Base-by-base conservation (phyloP, 2,888 invertebrate species). In the Mycalesis mineus region DNA sequence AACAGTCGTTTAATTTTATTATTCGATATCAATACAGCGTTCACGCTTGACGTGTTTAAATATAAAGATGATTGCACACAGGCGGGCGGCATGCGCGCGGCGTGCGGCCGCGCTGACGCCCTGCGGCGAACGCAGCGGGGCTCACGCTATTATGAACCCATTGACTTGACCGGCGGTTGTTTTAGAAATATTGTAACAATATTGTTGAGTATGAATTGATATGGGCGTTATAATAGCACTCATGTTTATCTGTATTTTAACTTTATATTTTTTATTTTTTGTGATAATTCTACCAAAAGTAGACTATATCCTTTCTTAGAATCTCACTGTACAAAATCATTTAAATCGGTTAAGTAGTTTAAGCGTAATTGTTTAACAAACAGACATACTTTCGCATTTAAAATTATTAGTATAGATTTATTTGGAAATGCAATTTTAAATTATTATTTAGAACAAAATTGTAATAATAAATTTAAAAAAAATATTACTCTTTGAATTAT, bases 91-190 rank as follows among this genome's bases (percentile, higher is more conserved):
- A 70, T 75, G 80, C 74, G 65, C 60, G 67, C 61, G 66, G 67
- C 71, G 68, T 74, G 72, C 68, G 72, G 68, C 71, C 73, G 65
- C 77, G 72, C 77, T 73, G 68, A 67, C 58, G 69, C 70, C 81
- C 78, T 74, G 79, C 75, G 77, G 81, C 74, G 74, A 78, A 50
- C 63, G 52, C 66, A 59, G 66, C 63, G 58, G 66, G 66, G 54
- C 6, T 48, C 57, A 7, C 41, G 33, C 64, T 61, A 65, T 67
- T 66, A 65, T 64, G 57, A 57, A 61, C 57, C 61, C 63, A 61
- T 68, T 65, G 65, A 64, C 60, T 61, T 11, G 33, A 28, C 37
- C 55, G 36, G 31, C 55, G 41, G 52, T 57, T 57, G 55, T 55
- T 50, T 52, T 42, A 47, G 41, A 48, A 56, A 59, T 62, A 59